Base-by-base conservation (phyloP, 2,113 vertebrate genomes). In the Phyllopteryx taeniolatus region DNA sequence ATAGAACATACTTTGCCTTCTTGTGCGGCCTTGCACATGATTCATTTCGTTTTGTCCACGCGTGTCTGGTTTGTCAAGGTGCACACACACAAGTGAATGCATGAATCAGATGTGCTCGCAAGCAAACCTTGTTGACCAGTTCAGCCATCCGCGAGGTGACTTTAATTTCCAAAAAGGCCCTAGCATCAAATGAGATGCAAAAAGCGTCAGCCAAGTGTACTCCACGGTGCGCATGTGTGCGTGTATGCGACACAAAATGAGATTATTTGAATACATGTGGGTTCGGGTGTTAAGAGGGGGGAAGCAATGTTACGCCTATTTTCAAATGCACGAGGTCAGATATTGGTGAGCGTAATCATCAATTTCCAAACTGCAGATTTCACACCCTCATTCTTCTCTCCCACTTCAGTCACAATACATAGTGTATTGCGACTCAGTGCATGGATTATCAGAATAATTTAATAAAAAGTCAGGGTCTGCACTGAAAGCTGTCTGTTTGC, bases 261-360 rank as follows among this genome's bases (percentile, higher is more conserved):
- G 31, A 79, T 77, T 20, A 43, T 67, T 67, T 72, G 62, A 69
- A 64, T 39, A 61, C 73, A 70, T 76, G 70, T 61, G 54, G 35
- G 14, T 73, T 67, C 54, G 33, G 67, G 35, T 66, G 65, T 70
- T 77, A 56, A 27, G 68, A 61, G 46, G 71, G 65, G 56, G 65
- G 39, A 72, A 73, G 51, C 70, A 62, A n/a, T 0, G 20, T 46
- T 64, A 43, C 0, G 20, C 70, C 80, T 75, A 74, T 80, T 86
- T 83, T 81, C 78, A 65, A 60, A 86, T 80, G 75, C 84, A 85
- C 78, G 76, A 83, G 81, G 81, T 86, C 84, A 83, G 66, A 77
- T 64, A 74, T 72, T 61, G 68, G 72, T 22, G 72, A 76, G 60
- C 79, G 72, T 67, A 75, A 86, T 84, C 75, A 76, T 80, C 64